These are phyloP conservation scores for Apoda limacodes DNA, from an alignment of 2,888 invertebrate genomes.

Conservation along the genomic window DNA sequence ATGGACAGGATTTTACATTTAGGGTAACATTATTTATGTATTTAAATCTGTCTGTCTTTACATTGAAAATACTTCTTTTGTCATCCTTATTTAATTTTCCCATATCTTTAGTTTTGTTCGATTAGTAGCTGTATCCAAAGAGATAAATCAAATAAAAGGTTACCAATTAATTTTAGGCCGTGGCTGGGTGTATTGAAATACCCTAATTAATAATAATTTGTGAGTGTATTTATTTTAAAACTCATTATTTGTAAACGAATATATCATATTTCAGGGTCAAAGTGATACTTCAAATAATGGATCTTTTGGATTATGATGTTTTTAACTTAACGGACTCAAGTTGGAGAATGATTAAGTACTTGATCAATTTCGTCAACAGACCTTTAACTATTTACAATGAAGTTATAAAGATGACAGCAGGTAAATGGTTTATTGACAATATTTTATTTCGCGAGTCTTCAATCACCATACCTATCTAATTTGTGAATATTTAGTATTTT, in stretches of 20 bases:
- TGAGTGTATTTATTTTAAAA: neutral
- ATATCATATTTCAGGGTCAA: slow-evolving; percentile 35
- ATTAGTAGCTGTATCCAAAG: too few species aligned
- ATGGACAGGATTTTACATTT: slow-evolving; percentile 38
- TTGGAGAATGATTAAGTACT: slow-evolving; percentile 43
- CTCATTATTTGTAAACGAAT: neutral
- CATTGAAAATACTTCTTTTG: neutral
- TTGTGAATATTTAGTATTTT: too few species aligned
- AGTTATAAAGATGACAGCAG: slow-evolving; percentile 34
- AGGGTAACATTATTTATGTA: slow-evolving; percentile 29
- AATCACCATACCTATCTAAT: too few species aligned
- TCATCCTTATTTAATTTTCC: neutral
- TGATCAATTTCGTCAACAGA: slow-evolving; percentile 27
- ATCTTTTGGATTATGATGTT: slow-evolving; percentile 41
- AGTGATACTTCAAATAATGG: slow-evolving; percentile 37
- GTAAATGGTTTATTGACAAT: too few species aligned
- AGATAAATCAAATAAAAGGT: too few species aligned
- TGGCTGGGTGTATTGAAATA: too few species aligned
- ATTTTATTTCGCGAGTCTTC: too few species aligned
- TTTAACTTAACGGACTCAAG: slow-evolving; percentile 33
- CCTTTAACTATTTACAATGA: slow-evolving; percentile 39
- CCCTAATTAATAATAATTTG: too few species aligned
- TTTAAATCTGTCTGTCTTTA: neutral
- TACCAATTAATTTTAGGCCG: too few species aligned
- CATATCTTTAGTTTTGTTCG: neutral